These are phyloP conservation scores for Drosophila greeni DNA, from an alignment of 2,888 invertebrate species.

Conservation along the genomic window DNA sequence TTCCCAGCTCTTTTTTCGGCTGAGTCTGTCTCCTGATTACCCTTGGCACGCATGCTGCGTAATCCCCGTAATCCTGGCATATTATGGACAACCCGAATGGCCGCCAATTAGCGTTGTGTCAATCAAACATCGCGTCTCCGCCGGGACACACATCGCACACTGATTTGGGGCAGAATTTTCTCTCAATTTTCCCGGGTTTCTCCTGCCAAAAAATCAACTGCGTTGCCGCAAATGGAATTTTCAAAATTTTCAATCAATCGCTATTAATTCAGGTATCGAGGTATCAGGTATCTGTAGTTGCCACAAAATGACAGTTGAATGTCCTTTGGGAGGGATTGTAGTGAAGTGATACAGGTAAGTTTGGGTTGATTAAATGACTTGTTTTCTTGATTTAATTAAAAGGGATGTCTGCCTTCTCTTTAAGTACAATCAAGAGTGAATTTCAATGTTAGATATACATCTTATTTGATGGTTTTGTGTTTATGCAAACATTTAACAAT, in stretches of 20 bases:
- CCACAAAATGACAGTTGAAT: conserved; percentile 1
- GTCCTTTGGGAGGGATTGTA: not conserved
- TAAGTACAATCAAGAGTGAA: too few relatives aligned
- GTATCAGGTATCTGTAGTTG: not conserved
- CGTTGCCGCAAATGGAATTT: conserved; percentile 19
- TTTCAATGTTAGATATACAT: too few relatives aligned
- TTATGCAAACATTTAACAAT: too few relatives aligned
- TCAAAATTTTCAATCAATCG: conserved; percentile 24
- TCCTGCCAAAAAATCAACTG: not conserved
- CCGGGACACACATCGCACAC: conserved; percentile 13
- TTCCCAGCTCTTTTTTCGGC: not conserved
- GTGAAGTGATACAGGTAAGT: not conserved
- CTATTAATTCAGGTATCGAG: conserved; percentile 24
- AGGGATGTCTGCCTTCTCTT: too few relatives aligned
- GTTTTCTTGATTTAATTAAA: too few relatives aligned
- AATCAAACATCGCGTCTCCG: conserved; percentile 34
- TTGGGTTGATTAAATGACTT: conserved; percentile 2
- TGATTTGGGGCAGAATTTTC: conserved; percentile 27
- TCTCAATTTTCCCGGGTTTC: conserved; percentile 8
- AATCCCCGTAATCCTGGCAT: conserved; percentile 39
- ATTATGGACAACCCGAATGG: conserved; percentile 38
- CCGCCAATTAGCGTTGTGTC: conserved; percentile 41
- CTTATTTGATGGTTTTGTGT: too few relatives aligned
- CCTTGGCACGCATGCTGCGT: conserved; percentile 15
- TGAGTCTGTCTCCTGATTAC: conserved; percentile 11